A percentile compares a stretch with the other conserved stretches of the same genome.
Evolutionary conservation across 1,140 invertebrate species (phyloP).

Genomic region (Drosophila miranda): DNA sequence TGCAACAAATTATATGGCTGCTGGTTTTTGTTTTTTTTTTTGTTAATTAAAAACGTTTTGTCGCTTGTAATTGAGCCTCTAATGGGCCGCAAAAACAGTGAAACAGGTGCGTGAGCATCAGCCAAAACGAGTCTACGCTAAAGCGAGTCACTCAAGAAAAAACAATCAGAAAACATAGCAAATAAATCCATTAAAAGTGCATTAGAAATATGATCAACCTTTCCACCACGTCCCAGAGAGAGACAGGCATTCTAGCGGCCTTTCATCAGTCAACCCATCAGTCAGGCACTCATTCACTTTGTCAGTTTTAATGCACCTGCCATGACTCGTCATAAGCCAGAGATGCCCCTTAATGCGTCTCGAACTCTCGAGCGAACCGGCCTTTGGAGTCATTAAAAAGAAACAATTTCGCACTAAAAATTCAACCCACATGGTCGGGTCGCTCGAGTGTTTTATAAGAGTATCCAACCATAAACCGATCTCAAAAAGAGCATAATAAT

Average conservation of each 20-base stretch:
- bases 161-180: conserved; percentile 6
- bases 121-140: conserved; percentile 24
- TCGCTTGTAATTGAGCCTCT: conserved; percentile 71
- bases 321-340: conserved; percentile 49
- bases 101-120: conserved; percentile 67
- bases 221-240: not conserved
- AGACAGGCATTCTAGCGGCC: conserved; percentile 44
- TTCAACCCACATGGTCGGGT: conserved; percentile 33
- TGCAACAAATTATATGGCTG: conserved; percentile 54
- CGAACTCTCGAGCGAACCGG: conserved; percentile 15
- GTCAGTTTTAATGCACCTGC: conserved; percentile 63
- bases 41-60: conserved; percentile 72
- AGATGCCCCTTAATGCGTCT: conserved; percentile 36
- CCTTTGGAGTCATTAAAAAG: conserved; percentile 38
- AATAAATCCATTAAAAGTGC: conserved; percentile 71
- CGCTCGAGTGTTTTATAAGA: conserved; percentile 46
- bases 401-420: conserved; percentile 50
- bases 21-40: conserved; percentile 19
- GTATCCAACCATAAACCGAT: conserved; percentile 41
- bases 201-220: conserved; percentile 47
- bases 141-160: conserved; percentile 7
- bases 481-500: conserved; percentile 29
- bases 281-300: conserved; percentile 25
- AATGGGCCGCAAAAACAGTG: conserved; percentile 53
- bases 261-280: conserved; percentile 34